phyloP scores from a whole-genome alignment of 2,888 invertebrate genomes.

The Leistus spinibarbis region DNA sequence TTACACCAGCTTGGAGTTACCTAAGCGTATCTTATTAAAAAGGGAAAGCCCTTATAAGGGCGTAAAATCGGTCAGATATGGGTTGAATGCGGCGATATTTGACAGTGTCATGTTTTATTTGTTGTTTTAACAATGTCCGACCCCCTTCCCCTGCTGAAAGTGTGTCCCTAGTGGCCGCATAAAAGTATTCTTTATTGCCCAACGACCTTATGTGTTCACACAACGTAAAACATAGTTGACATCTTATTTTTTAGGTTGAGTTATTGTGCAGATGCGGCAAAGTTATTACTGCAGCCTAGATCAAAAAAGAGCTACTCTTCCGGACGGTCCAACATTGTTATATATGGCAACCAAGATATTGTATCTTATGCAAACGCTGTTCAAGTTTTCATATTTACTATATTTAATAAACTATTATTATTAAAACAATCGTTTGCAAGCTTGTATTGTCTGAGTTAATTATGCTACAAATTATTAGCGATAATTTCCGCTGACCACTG shows the following conservation, averaged over 20 bases:
- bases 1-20: too few species aligned
- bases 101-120: constrained; percentile 21
- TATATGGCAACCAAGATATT: too few species aligned
- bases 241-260: constrained; percentile 32
- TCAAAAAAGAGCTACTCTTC: neutral
- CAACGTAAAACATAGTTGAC: constrained; percentile 30
- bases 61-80: neutral
- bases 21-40: too few species aligned
- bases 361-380: too few species aligned
- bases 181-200: constrained; percentile 25
- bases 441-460: neutral
- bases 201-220: neutral
- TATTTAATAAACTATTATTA: neutral
- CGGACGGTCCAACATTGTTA: too few species aligned
- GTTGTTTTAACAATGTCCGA: constrained; percentile 21
- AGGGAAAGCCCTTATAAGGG: too few species aligned
- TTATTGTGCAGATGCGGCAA: constrained; percentile 8
- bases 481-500: neutral
- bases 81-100: neutral
- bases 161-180: constrained; percentile 22
- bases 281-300: constrained; percentile 24
- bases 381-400: too few species aligned
- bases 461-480: neutral
- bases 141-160: neutral
- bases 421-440: neutral